Conservation (phyloP, 1,140 invertebrate species). For the Belonocnema kinseyi region DNA sequence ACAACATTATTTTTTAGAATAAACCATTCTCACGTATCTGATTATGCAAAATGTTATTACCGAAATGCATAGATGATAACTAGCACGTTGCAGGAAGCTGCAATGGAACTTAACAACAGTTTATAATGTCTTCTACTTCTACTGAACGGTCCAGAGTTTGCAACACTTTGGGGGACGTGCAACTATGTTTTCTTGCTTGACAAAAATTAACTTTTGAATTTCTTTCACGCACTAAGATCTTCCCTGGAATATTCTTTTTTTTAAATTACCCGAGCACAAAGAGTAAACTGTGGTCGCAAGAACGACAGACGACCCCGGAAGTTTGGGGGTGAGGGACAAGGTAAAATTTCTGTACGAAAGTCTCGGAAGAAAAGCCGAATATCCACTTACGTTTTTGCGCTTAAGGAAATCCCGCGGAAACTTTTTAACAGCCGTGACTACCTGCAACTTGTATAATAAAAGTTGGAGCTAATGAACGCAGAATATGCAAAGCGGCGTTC, state of each 20-base stretch:
- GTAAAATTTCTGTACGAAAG: slow-evolving; percentile 23
- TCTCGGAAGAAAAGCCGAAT: not conserved
- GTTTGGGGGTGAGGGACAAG: not conserved
- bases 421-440: slow-evolving; percentile 10
- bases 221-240: not conserved
- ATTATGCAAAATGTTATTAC: slow-evolving; percentile 3
- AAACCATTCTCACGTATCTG: not conserved
- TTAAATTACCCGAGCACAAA: not conserved
- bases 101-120: slow-evolving; percentile 27
- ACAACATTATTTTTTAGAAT: too few species aligned
- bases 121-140: slow-evolving; percentile 21
- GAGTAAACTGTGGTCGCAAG: not conserved
- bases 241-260: not conserved
- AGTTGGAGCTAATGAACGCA: slow-evolving; percentile 44
- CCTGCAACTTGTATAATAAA: slow-evolving; percentile 38
- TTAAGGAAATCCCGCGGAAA: slow-evolving; percentile 25
- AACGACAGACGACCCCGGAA: slow-evolving; percentile 10
- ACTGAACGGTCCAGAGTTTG: not conserved
- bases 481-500: slow-evolving; percentile 45
- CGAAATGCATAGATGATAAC: slow-evolving; percentile 18
- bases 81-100: slow-evolving; percentile 14
- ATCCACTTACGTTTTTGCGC: slow-evolving; percentile 29
- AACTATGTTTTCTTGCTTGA: slow-evolving; percentile 10
- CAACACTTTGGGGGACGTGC: slow-evolving; percentile 7
- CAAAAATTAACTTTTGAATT: slow-evolving; percentile 8